phyloP scores from a whole-genome alignment of 2,113 vertebrate species.

The Mastomys natalensis region DNA sequence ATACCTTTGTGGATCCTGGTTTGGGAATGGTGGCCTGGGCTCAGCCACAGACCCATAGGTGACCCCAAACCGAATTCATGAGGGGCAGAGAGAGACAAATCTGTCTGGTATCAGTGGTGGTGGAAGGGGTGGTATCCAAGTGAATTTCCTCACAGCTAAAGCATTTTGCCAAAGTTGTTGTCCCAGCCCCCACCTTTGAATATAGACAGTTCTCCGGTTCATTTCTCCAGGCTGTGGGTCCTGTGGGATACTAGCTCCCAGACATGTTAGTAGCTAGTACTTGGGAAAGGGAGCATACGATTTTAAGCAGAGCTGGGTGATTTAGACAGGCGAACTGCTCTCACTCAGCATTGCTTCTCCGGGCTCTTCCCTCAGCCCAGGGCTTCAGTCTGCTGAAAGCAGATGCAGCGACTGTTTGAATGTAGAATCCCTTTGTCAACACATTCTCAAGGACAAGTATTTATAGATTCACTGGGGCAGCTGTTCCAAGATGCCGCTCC shows the following conservation, averaged over 20 bases:
- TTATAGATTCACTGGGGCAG: background rate
- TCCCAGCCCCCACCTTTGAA: background rate
- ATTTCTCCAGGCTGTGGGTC: background rate
- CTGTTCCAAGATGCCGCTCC: background rate
- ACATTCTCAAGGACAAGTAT: constrained; percentile 26
- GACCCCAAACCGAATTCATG: background rate
- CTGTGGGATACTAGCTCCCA: background rate
- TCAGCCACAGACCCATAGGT: background rate
- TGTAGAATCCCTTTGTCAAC: constrained; percentile 33
- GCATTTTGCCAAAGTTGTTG: background rate
- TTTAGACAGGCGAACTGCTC: background rate
- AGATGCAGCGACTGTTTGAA: background rate
- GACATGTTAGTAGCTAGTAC: background rate
- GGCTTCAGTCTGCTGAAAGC: background rate
- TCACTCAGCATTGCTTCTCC: background rate
- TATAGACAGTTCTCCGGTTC: background rate
- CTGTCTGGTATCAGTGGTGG: background rate
- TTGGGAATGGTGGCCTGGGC: background rate
- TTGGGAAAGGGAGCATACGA: background rate
- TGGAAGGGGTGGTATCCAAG: background rate
- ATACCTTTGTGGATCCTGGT: background rate
- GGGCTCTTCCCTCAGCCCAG: background rate
- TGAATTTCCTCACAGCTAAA: background rate
- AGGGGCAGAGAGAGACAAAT: too few relatives aligned
- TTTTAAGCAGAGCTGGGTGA: background rate